Evolutionary conservation across 2,797 vertebrate genomes (phyloP).

Genomic region (Hypotaenidia philippensis): DNA sequence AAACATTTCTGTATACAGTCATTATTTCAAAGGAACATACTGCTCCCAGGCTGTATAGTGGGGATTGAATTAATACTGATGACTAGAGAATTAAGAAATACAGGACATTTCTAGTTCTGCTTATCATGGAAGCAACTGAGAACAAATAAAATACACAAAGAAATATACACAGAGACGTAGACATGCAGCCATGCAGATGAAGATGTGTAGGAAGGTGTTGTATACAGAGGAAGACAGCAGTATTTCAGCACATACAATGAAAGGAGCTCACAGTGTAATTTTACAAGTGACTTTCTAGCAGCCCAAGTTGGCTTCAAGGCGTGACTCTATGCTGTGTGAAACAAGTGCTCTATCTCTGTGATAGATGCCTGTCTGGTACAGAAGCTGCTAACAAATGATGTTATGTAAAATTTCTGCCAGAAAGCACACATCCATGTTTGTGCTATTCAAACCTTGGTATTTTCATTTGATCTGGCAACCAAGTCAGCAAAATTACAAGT

Average conservation of each 20-base stretch:
- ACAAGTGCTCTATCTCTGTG: not conserved
- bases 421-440: not conserved
- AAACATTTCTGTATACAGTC: not conserved
- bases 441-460: not conserved
- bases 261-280: not conserved
- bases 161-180: not conserved
- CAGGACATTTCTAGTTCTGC: not conserved
- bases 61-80: not conserved
- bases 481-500: not conserved
- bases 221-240: not conserved
- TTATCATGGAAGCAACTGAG: not conserved
- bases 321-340: not conserved
- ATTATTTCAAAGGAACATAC: not conserved
- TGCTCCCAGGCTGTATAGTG: not conserved
- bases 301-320: not conserved
- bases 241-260: not conserved
- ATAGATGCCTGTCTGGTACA: not conserved
- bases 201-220: not conserved
- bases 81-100: not conserved
- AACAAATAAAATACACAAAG: not conserved
- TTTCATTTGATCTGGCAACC: not conserved
- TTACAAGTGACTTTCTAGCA: not conserved
- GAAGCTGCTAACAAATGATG: not conserved
- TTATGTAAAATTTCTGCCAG: not conserved
- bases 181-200: accelerated